Evolutionary conservation across 2,113 vertebrate genomes (phyloP).

Genomic region (Petromus typicus): DNA sequence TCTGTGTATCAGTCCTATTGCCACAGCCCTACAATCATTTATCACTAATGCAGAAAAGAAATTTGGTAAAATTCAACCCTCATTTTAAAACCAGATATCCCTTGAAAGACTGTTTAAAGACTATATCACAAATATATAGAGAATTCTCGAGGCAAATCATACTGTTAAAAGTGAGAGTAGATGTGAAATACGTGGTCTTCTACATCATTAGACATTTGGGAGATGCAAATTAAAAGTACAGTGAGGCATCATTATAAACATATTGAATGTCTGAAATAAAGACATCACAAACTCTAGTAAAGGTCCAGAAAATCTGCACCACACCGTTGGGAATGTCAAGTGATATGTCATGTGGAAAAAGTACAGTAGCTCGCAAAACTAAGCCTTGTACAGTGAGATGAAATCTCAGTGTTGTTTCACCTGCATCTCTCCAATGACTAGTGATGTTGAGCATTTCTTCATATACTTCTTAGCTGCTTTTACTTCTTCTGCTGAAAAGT

Average conservation of each 20-base stretch:
- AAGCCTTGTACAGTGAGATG: too few species aligned
- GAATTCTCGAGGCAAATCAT: neutral
- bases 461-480: too few species aligned
- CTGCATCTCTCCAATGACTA: too few species aligned
- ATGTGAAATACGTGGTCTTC: neutral
- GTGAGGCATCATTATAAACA: neutral
- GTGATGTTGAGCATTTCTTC: too few species aligned
- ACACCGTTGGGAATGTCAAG: neutral
- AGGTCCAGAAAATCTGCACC: neutral
- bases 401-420: too few species aligned
- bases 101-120: neutral
- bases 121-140: neutral
- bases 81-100: neutral
- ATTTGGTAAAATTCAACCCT: neutral
- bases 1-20: too few species aligned
- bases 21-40: neutral
- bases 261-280: neutral
- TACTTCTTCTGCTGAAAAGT: too few species aligned
- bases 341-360: neutral
- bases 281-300: neutral
- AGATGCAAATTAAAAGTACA: neutral
- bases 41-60: neutral
- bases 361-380: neutral
- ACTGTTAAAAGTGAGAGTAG: neutral
- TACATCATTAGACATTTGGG: neutral